Evolutionary conservation across 2,113 vertebrate genomes (phyloP).

Genomic region (Macheiramphus alcinus): DNA sequence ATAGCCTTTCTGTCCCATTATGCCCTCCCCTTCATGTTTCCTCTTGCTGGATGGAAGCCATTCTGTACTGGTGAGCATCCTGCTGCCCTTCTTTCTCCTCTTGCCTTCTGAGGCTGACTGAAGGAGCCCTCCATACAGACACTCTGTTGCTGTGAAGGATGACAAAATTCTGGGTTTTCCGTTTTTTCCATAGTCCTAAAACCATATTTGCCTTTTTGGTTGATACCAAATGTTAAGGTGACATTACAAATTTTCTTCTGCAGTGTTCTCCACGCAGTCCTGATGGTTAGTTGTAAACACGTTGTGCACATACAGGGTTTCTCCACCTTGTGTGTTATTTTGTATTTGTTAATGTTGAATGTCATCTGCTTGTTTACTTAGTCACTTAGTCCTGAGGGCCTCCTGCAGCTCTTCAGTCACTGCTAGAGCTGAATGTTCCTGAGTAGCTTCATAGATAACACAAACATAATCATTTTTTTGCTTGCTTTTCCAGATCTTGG

Average conservation of each 20-base stretch:
- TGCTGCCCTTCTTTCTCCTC: background rate
- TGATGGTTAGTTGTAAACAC: background rate
- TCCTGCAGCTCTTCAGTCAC: background rate
- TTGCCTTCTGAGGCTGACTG: background rate
- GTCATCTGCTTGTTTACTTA: background rate
- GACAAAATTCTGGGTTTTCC: background rate
- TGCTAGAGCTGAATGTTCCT: background rate
- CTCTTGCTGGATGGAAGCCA: background rate
- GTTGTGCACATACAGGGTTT: background rate
- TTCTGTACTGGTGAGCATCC: background rate
- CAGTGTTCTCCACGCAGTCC: background rate
- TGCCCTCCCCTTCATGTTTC: background rate
- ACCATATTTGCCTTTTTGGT: background rate
- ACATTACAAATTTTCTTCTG: background rate
- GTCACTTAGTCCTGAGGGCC: background rate
- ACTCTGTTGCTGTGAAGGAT: background rate
- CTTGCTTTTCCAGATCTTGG: background rate
- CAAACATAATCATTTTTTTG: background rate
- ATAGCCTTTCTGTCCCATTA: background rate
- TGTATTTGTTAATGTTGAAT: background rate
- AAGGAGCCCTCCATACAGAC: background rate
- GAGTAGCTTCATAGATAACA: background rate
- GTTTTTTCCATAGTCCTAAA: background rate
- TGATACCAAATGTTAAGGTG: rapidly evolving
- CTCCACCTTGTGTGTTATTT: background rate